A percentile compares a stretch with the other conserved stretches of the same genome.
Evolutionary conservation across 2,888 invertebrate genomes (phyloP).

Genomic region (Oxyscelio sp.): DNA sequence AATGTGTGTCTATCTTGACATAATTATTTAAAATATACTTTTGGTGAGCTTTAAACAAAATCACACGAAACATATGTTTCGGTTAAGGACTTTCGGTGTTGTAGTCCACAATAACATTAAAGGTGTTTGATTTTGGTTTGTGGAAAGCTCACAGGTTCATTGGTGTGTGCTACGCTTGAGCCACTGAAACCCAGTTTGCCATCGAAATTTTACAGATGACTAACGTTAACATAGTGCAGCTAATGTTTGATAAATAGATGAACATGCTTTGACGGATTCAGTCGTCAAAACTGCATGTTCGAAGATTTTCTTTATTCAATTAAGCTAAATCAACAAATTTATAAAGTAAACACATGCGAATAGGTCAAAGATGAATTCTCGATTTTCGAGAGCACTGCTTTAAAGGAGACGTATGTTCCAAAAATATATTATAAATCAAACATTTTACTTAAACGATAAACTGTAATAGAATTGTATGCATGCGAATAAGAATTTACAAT

Average conservation of each 20-base stretch:
- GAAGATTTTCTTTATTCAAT: slow-evolving; percentile 17
- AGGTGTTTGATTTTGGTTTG: slow-evolving; percentile 37
- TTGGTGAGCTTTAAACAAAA: too few relatives aligned
- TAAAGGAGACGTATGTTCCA: too few relatives aligned
- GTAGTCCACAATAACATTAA: slow-evolving; percentile 19
- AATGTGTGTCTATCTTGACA: too few relatives aligned
- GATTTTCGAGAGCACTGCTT: background rate
- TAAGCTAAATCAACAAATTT: slow-evolving; percentile 26
- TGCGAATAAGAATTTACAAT: too few relatives aligned
- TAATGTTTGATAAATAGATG: slow-evolving; percentile 44
- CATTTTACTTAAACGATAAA: too few relatives aligned
- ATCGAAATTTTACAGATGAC: slow-evolving; percentile 47
- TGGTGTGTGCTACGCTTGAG: slow-evolving; percentile 24
- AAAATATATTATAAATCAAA: too few relatives aligned
- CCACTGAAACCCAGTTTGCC: slow-evolving; percentile 47
- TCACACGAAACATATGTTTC: too few relatives aligned
- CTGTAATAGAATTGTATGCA: too few relatives aligned
- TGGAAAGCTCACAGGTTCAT: slow-evolving; percentile 8
- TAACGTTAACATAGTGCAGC: slow-evolving; percentile 11
- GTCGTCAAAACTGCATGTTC: slow-evolving; percentile 1
- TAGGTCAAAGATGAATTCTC: slow-evolving; percentile 24
- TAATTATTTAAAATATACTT: too few relatives aligned
- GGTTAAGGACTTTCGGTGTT: slow-evolving; percentile 22
- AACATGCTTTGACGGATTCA: slow-evolving; percentile 38
- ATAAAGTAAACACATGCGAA: background rate